Conservation (phyloP, 2,113 vertebrate genomes). For the Menura novaehollandiae region DNA sequence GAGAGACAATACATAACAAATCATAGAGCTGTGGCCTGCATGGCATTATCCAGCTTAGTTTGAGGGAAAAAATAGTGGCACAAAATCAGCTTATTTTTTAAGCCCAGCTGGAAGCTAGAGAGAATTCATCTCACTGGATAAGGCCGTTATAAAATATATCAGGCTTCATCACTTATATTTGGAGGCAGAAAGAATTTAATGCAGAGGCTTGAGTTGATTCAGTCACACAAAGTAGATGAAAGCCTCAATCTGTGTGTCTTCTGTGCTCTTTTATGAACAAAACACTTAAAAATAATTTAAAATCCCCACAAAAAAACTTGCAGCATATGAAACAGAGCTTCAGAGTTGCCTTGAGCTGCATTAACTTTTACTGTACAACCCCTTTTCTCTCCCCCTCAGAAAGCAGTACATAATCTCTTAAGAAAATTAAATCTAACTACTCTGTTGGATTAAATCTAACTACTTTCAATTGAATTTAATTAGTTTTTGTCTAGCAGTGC, state of each 20-base stretch:
- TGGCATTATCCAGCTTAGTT: conserved; percentile 1
- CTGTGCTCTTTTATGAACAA: not conserved
- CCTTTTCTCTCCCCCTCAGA: not conserved
- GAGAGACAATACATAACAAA: not conserved
- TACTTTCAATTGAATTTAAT: not conserved
- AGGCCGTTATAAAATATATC: not conserved
- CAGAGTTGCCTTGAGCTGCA: not conserved
- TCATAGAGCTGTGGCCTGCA: not conserved
- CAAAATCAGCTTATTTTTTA: conserved; percentile 39
- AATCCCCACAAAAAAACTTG: not conserved
- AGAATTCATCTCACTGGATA: not conserved
- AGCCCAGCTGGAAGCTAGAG: not conserved
- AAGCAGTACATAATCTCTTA: not conserved
- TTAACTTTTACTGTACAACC: not conserved
- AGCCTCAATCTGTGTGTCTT: not conserved
- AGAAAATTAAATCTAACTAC: not conserved
- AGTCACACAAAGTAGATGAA: not conserved
- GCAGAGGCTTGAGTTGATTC: not conserved
- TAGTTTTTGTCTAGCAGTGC: not conserved
- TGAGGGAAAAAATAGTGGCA: not conserved
- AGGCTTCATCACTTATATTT: not conserved
- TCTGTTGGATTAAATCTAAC: not conserved
- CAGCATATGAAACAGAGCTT: not conserved
- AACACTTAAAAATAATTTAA: not conserved
- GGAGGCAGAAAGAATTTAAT: not conserved